Percentiles rank a stretch among this genome's conserved stretches.
Evolutionary conservation across 1,140 invertebrate species (phyloP).

Genomic region (Anoplophora glabripennis): DNA sequence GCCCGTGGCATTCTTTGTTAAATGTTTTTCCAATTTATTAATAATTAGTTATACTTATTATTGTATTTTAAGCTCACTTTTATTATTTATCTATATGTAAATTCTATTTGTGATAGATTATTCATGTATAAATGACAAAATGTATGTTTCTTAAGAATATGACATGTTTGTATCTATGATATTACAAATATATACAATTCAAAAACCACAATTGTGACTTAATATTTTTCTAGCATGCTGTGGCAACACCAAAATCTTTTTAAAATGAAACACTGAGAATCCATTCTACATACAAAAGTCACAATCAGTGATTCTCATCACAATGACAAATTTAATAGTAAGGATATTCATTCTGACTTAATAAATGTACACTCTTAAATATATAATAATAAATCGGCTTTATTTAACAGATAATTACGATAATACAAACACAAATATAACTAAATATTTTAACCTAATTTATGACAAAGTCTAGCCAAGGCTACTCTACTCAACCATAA

Average conservation of each 20-base stretch:
- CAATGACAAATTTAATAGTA: too few species aligned
- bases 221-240: conserved; percentile 1
- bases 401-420: too few species aligned
- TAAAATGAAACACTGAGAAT: too few species aligned
- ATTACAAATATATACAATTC: conserved; percentile 27
- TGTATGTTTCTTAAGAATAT: conserved; percentile 32
- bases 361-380: too few species aligned
- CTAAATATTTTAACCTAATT: too few species aligned
- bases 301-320: too few species aligned
- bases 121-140: conserved; percentile 30
- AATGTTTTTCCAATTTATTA: conserved; percentile 21
- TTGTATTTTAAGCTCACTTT: conserved; percentile 18
- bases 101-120: conserved; percentile 34
- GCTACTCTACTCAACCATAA: too few species aligned
- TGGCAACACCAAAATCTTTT: background rate
- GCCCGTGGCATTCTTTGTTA: conserved; percentile 12
- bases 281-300: too few species aligned
- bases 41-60: conserved; percentile 13
- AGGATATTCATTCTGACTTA: too few species aligned
- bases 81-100: conserved; percentile 25
- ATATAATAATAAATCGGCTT: too few species aligned
- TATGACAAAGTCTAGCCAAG: too few species aligned
- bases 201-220: background rate
- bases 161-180: conserved; percentile 30
- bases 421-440: too few species aligned